A percentile compares a stretch with the other conserved stretches of the same genome.
phyloP scores from a whole-genome alignment of 2,888 invertebrate species.

The Geotrupes spiniger region DNA sequence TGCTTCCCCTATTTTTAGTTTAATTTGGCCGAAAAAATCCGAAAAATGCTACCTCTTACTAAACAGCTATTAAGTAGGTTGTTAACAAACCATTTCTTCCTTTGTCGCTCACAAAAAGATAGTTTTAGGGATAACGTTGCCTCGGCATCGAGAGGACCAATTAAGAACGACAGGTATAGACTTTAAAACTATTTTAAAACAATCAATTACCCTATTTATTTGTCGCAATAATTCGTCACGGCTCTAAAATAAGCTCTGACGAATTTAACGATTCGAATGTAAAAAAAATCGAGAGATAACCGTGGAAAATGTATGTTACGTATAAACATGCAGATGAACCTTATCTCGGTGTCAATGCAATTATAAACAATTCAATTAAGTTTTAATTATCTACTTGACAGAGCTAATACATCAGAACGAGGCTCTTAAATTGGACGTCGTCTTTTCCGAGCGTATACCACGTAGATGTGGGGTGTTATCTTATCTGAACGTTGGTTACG shows the following conservation, averaged over 20 bases:
- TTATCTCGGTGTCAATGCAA: conserved; percentile 17
- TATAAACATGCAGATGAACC: too few species aligned
- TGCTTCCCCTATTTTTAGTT: not conserved
- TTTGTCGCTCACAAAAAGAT: conserved; percentile 29
- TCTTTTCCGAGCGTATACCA: conserved; percentile 4
- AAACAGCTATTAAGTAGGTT: conserved; percentile 30
- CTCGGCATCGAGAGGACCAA: conserved; percentile 16
- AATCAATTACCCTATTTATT: too few species aligned
- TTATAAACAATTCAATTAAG: conserved; percentile 20
- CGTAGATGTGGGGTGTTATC: conserved; percentile 17
- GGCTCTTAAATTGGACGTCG: conserved; percentile 11
- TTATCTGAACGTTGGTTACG: conserved; percentile 21
- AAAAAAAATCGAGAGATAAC: too few species aligned
- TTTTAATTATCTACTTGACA: conserved; percentile 21
- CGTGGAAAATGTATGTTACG: too few species aligned
- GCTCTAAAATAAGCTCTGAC: too few species aligned
- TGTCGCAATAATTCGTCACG: too few species aligned
- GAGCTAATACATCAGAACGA: conserved; percentile 15
- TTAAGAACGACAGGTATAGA: conserved; percentile 21
- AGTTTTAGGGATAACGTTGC: conserved; percentile 23
- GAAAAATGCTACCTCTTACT: conserved; percentile 29
- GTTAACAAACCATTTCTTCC: conserved; percentile 29
- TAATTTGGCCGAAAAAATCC: conserved; percentile 26
- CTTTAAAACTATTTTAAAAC: not conserved
- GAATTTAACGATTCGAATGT: too few species aligned